Conservation (phyloP, 2,113 vertebrate genomes). For the Lycocorax pyrrhopterus region DNA sequence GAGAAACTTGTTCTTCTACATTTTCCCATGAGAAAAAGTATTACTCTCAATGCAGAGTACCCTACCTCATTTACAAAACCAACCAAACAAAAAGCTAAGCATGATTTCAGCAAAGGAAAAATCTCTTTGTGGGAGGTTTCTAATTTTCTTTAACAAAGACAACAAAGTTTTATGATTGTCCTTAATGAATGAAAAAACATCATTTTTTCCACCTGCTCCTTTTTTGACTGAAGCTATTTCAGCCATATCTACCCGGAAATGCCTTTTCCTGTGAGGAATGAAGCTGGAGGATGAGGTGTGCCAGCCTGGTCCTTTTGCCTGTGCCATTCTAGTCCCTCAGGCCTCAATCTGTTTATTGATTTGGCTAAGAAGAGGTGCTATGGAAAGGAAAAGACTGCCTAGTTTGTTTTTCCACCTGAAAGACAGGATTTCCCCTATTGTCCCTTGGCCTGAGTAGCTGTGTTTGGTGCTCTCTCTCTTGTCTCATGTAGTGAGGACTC, state of each 20-base stretch:
- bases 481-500: not conserved
- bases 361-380: not conserved
- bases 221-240: not conserved
- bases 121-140: not conserved
- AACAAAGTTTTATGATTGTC: not conserved
- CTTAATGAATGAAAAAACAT: not conserved
- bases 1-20: not conserved
- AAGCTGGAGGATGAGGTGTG: not conserved
- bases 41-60: not conserved
- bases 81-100: not conserved
- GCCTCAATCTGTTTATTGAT: not conserved
- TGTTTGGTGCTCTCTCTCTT: not conserved
- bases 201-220: not conserved
- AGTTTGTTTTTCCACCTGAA: not conserved
- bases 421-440: not conserved
- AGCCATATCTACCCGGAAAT: not conserved
- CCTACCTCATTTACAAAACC: not conserved
- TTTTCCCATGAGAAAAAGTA: not conserved
- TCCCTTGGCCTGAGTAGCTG: not conserved
- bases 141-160: not conserved
- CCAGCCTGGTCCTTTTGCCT: not conserved
- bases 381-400: not conserved
- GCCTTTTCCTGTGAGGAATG: not conserved
- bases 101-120: not conserved
- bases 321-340: not conserved